Percentiles rank a stretch among this genome's conserved stretches.
Evolutionary conservation across 2,888 invertebrate genomes (phyloP).

Genomic region (Cheilosia vernalis): DNA sequence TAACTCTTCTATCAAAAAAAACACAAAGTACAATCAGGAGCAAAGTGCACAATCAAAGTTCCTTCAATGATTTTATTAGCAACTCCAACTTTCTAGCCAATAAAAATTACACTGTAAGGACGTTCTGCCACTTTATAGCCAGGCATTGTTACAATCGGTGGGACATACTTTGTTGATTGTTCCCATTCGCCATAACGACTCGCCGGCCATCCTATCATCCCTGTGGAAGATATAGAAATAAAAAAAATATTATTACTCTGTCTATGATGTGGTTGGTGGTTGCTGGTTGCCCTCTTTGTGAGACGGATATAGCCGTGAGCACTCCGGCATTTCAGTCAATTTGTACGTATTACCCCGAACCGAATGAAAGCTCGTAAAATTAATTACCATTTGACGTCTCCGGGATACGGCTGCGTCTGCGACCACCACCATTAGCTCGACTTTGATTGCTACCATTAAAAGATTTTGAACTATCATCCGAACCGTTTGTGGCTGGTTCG

Average conservation of each 20-base stretch:
- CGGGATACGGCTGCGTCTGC: conserved; percentile 76
- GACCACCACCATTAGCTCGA: background rate
- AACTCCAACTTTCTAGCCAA: conserved; percentile 77
- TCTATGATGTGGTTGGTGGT: background rate
- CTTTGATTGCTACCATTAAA: conserved; percentile 15
- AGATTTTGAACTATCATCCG: conserved; percentile 22
- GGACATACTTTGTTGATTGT: conserved; percentile 81
- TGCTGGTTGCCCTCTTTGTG: background rate
- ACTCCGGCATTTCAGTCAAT: conserved; percentile 27
- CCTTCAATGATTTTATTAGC: conserved; percentile 24
- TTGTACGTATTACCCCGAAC: conserved; percentile 4
- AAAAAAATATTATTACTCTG: conserved; percentile 13
- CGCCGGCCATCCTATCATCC: conserved; percentile 79
- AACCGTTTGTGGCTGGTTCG: conserved; percentile 15
- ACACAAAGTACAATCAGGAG: background rate
- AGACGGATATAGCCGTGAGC: background rate
- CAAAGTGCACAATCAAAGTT: conserved; percentile 2
- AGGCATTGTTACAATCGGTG: conserved; percentile 81
- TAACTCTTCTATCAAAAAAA: background rate
- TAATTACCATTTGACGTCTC: conserved; percentile 80
- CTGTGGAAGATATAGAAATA: conserved; percentile 71
- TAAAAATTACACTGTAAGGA: conserved; percentile 81
- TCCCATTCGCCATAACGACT: conserved; percentile 79
- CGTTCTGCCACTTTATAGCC: conserved; percentile 80
- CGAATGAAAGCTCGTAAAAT: conserved; percentile 41